Percentiles rank a stretch among this genome's conserved stretches.
phyloP scores from a whole-genome alignment of 2,888 invertebrate species.

The Parnassius apollo region DNA sequence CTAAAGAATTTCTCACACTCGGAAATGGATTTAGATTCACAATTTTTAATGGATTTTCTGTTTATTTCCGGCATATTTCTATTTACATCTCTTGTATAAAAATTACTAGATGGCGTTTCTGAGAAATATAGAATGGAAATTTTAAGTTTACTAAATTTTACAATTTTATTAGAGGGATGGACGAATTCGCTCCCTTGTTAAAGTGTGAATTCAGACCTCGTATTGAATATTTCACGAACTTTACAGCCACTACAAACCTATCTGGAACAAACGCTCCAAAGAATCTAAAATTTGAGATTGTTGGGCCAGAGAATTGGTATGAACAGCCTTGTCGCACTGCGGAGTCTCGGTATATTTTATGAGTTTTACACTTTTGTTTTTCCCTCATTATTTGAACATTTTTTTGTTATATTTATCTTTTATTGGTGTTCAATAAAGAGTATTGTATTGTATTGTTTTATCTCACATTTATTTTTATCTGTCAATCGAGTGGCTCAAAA shows the following conservation, averaged over 20 bases:
- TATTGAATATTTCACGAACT: constrained; percentile 22
- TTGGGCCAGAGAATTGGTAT: constrained; percentile 18
- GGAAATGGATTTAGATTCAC: too few relatives aligned
- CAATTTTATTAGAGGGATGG: constrained; percentile 2
- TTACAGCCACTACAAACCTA: constrained; percentile 9
- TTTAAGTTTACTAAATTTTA: background rate
- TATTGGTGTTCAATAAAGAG: too few relatives aligned
- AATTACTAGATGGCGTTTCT: too few relatives aligned
- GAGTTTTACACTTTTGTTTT: constrained; percentile 8
- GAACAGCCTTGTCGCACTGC: constrained; percentile 23
- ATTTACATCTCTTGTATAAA: too few relatives aligned
- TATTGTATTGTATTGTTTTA: too few relatives aligned
- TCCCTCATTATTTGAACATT: constrained; percentile 1
- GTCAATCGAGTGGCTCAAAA: too few relatives aligned
- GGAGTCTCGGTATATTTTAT: constrained; percentile 14
- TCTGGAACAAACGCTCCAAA: constrained; percentile 18
- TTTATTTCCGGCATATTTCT: too few relatives aligned
- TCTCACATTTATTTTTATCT: too few relatives aligned
- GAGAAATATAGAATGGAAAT: too few relatives aligned
- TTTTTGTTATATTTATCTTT: background rate
- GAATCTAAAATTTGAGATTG: constrained; percentile 23
- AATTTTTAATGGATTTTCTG: too few relatives aligned
- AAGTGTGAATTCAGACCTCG: constrained; percentile 2
- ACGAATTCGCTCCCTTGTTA: background rate
- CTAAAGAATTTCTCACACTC: too few relatives aligned